Conservation (phyloP, 2,797 vertebrate genomes). For the Diglossa cyanea region DNA sequence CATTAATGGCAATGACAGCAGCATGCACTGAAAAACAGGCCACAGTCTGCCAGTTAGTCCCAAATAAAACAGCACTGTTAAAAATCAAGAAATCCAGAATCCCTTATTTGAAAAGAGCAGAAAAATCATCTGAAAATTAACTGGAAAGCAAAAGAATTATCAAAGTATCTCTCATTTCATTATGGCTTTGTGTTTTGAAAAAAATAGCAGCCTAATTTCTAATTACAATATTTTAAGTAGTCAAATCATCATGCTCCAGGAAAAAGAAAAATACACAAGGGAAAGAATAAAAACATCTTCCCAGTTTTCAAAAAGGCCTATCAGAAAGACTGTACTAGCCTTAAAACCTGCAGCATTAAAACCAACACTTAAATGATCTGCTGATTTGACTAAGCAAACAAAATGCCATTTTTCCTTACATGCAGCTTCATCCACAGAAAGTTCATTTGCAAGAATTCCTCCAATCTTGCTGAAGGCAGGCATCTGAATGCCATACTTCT, state of each 20-base stretch:
- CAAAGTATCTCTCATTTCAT: background rate
- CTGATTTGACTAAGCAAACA: background rate
- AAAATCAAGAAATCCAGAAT: background rate
- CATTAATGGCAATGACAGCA: constrained; percentile 97
- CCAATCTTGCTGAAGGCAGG: constrained; percentile 98
- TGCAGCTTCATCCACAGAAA: constrained; percentile 97
- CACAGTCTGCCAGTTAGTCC: background rate
- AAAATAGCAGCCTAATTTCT: background rate
- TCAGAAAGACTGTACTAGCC: background rate
- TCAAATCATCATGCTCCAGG: background rate
- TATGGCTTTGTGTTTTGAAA: background rate
- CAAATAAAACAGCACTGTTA: background rate
- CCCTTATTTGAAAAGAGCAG: background rate
- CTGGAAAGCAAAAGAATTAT: background rate
- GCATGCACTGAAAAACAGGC: constrained; percentile 86
- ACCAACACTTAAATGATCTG: background rate
- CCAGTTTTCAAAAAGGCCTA: background rate
- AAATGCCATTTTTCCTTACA: constrained; percentile 76
- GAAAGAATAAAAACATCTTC: background rate
- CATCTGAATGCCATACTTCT: constrained; percentile 99
- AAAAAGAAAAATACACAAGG: background rate
- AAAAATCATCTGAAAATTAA: background rate
- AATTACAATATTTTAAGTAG: background rate
- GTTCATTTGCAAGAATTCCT: constrained; percentile 95
- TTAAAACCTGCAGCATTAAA: background rate